A percentile compares a stretch with the other conserved stretches of the same genome.
phyloP scores from a whole-genome alignment of 2,797 vertebrate species.

The Muraenolepis orangiensis region DNA sequence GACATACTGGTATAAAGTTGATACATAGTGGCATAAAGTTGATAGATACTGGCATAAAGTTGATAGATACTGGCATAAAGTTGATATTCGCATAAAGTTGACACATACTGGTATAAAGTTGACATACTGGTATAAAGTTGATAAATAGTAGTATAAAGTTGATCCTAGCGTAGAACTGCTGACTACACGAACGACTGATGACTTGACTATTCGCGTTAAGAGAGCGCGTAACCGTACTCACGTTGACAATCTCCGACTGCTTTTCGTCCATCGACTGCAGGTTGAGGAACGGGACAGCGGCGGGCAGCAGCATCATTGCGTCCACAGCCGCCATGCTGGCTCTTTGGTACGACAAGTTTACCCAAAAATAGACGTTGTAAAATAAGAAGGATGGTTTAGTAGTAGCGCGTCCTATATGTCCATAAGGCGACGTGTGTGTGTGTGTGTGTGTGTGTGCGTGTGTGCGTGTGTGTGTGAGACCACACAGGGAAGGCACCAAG shows the following conservation, averaged over 20 bases:
- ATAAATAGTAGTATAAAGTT: background rate
- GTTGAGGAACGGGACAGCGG: slow-evolving; percentile 67
- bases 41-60: no score
- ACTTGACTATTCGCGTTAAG: background rate
- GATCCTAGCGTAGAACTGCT: background rate
- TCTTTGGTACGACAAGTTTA: background rate
- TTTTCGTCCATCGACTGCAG: slow-evolving; percentile 65
- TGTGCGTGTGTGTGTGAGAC: background rate
- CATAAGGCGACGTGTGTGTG: no score
- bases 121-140: no score
- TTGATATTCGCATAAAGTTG: background rate
- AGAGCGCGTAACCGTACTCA: slow-evolving; percentile 59
- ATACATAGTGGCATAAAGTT: background rate
- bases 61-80: background rate
- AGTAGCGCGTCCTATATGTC: slow-evolving; percentile 23
- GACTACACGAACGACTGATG: background rate
- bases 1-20: no score
- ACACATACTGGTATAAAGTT: no score
- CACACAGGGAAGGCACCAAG: background rate
- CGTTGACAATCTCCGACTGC: slow-evolving; percentile 66
- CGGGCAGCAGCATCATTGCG: slow-evolving; percentile 66
- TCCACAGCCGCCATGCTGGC: slow-evolving; percentile 73
- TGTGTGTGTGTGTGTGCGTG: no score
- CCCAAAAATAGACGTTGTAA: background rate
- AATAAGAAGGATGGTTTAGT: background rate